Evolutionary conservation across 35 echinoderm and acorn worm species (phyloP), one percentile per base, ranked within the genome.

Genomic region (Acanthaster planci): DNA sequence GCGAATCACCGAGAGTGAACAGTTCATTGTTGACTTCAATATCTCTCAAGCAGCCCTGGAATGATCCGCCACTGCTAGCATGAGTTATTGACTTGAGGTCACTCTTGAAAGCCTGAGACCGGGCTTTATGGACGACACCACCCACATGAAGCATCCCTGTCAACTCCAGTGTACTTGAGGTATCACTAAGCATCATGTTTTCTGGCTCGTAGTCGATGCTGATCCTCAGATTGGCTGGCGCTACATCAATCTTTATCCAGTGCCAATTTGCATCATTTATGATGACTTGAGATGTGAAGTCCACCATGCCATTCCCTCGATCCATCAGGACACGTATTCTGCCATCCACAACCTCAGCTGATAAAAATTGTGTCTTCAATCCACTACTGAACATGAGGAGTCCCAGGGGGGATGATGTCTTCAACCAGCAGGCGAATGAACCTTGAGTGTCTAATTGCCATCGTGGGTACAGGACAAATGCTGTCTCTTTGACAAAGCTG

Each of bases 401-500:
- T 34, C 96, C 96, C 38, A 64, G 36, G 23, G 86, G 55, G 36
- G 89, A 82, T 19, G 92, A 91, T 18, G 96, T 94, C 81, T 83
- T 90, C 10, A 99, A 38, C 96, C 96, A 99, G 12, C 89, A 94
- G 34, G 85, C 84, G 84, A 99, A 94, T 1, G 92, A 94, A 15
- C 96, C 96, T 39, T 83, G 72, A n/a, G 81, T 84, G 38, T 77
- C 39, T 27, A 94, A 58, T 34, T 87, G 77, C 96, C 96, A 99
- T 86, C 87, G 91, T 5, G 92, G 92, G 37, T 88, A 94, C 77
- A 77, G 52, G 59, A 99, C 67, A 89, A 89, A 99, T 1, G 96
- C 90, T 12, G 88, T 91, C 27, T 89, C 89, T 81, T 89, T 91
- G 42, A 93, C 85, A 86, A 99, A 94, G 77, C 96, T 99, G 80